Evolutionary conservation across 30 jellyfish, hydroid and myxozoan genomes (phyloP), one percentile per base, ranked within the genome.

Genomic region (Cassiopea andromeda): DNA sequence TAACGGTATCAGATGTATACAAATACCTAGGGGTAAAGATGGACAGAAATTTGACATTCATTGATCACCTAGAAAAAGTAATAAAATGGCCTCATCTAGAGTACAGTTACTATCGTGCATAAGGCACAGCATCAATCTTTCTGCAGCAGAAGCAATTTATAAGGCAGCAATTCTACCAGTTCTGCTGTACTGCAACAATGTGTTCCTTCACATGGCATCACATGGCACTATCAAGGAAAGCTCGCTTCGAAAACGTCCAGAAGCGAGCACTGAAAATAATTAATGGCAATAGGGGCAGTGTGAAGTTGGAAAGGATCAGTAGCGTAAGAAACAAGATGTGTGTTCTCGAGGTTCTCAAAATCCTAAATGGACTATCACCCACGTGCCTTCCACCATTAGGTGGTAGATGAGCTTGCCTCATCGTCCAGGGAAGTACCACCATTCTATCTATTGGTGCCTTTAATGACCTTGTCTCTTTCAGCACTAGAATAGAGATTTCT

Each of bases 1-100:
- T 84, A 87, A 84, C 60, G 74, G 92, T 44, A 69, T 70, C 78
- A 49, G 87, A 84, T 19, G 87, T 69, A 72, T 71, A 72, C 91
- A 93, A 88, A 88, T 88, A 88, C 58, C 95, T 88, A 77, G 92
- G 95, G 27, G 85, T 89, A 64, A 60, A 89, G 82, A 87, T 81
- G 87, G 92, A 89, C 84, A 84, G 43, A 84, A 48, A 82, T 58
- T 58, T 84, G 92, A 84, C 85, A 60, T 84, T 70, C 50, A 44
- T 50, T 84, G 85, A 68, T 49, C 77, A 84, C 92, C 92, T 84
- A 70, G 86, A 84, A 84, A 84, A 84, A 48, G 46, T 58, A 84
- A 1, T 47, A 70, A 48, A 84, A 69, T 46, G 44, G n/a, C n/a
- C n/a, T n/a, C n/a, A n/a, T n/a, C n/a, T n/a, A n/a, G n/a, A n/a